Conservation (phyloP, 2,113 vertebrate genomes). For the Peromyscus polionotus region DNA sequence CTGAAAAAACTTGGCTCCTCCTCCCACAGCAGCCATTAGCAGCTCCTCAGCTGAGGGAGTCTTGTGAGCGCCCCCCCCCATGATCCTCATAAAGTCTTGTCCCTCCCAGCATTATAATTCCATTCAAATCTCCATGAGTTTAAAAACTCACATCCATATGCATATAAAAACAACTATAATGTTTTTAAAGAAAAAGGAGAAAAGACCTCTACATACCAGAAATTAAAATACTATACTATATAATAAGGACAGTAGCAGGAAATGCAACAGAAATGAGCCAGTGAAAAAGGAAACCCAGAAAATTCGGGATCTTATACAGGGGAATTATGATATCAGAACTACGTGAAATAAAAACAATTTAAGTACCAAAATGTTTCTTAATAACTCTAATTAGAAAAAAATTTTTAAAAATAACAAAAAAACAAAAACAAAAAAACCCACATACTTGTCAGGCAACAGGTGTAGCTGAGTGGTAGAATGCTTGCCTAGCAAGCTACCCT, state of each 20-base stretch:
- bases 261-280: background rate
- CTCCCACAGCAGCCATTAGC: background rate
- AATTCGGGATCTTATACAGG: background rate
- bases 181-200: background rate
- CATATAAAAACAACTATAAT: constrained; percentile 46
- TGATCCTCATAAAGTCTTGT: background rate
- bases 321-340: background rate
- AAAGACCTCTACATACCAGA: background rate
- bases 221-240: constrained; percentile 13
- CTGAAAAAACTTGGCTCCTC: background rate
- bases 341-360: background rate
- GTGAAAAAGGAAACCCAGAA: background rate
- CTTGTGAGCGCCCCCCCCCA: background rate
- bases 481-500: background rate
- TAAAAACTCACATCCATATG: background rate
- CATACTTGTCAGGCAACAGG: background rate
- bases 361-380: background rate
- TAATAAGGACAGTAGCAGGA: background rate
- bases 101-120: background rate
- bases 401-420: background rate
- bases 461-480: background rate
- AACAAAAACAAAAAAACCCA: background rate
- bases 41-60: background rate
- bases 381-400: background rate
- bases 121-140: constrained; percentile 49